Conservation (phyloP, 2,888 invertebrate species). For the Meloe dianella region DNA sequence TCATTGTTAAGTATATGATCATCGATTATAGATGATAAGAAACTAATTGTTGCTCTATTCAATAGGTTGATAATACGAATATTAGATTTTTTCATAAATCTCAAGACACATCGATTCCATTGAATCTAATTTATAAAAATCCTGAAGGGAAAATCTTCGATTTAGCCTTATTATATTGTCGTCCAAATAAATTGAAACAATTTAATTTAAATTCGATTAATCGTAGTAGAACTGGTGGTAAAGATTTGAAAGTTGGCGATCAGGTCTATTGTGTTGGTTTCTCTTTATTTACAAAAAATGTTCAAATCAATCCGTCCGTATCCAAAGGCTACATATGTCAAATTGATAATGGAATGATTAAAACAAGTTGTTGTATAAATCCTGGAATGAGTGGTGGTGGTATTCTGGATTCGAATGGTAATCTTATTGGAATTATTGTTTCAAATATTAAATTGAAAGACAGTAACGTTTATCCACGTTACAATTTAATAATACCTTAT, state of each 20-base stretch:
- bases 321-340: slow-evolving; percentile 66
- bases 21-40: neutral
- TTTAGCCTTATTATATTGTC: slow-evolving; percentile 61
- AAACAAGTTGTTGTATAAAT: slow-evolving; percentile 69
- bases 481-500: slow-evolving; percentile 69
- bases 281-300: slow-evolving; percentile 63
- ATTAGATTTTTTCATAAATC: slow-evolving; percentile 27
- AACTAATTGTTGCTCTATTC: slow-evolving; percentile 12
- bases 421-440: slow-evolving; percentile 66
- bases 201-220: slow-evolving; percentile 12
- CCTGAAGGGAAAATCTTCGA: slow-evolving; percentile 61
- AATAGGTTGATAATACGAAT: slow-evolving; percentile 10
- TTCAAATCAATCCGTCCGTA: slow-evolving; percentile 61
- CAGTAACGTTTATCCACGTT: slow-evolving; percentile 64
- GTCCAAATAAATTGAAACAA: slow-evolving; percentile 46
- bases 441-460: slow-evolving; percentile 62
- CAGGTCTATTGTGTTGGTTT: slow-evolving; percentile 66
- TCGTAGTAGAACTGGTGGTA: neutral
- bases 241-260: slow-evolving; percentile 57
- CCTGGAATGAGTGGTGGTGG: slow-evolving; percentile 71
- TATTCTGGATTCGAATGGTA: slow-evolving; percentile 60
- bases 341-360: slow-evolving; percentile 64
- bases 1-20: slow-evolving; percentile 55
- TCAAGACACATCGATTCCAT: slow-evolving; percentile 37
- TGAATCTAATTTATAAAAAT: slow-evolving; percentile 62